Base-by-base conservation (phyloP, 2,797 vertebrate genomes). In the Cirrhinus molitorella region DNA sequence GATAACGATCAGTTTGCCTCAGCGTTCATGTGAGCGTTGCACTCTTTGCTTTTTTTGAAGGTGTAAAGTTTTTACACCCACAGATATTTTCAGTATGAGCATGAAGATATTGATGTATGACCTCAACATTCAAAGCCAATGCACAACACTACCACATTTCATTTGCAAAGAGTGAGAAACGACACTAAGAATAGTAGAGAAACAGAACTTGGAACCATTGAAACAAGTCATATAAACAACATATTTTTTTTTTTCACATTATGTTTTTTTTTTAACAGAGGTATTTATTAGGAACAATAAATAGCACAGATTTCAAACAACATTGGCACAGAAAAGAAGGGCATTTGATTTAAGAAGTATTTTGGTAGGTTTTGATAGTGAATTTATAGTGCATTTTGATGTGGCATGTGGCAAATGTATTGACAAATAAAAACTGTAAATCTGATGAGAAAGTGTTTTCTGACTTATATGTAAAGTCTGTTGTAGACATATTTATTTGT, bases 31-130 rank as follows among this genome's bases (percentile, higher is more conserved):
- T 34, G 43, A 71, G 43, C 8, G 16, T 71, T 71, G 68, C 68
- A 71, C 16, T 71, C n/a, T 7, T n/a, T 71, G 43, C 43, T 25
- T 70, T 21, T 34, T 70, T 70, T 25, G 47, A 70, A 28, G 23
- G 23, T 71, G 37, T 43, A 13, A 67, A 14, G 66, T 28, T 47
- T 70, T 47, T 25, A 47, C 67, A 71, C 68, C 43, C 6, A 73
- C 28, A 73, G 19, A 14, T 89, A 91, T 92, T 70, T 94, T 95
- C 94, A 94, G 89, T 93, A 94, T 94, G 93, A 91, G 92, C 93
- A 94, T 93, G 90, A 91, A 83, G 87, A 88, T 86, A 83, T 82
- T 71, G 72, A 85, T 57, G 73, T 47, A 21, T 31, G 19, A 73
- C 28, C 71, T 53, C 71, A 51, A 53, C 34, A n/a, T 67, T 40